Base-by-base conservation (phyloP, 2,797 vertebrate genomes). In the Chaetophractus vellerosus region DNA sequence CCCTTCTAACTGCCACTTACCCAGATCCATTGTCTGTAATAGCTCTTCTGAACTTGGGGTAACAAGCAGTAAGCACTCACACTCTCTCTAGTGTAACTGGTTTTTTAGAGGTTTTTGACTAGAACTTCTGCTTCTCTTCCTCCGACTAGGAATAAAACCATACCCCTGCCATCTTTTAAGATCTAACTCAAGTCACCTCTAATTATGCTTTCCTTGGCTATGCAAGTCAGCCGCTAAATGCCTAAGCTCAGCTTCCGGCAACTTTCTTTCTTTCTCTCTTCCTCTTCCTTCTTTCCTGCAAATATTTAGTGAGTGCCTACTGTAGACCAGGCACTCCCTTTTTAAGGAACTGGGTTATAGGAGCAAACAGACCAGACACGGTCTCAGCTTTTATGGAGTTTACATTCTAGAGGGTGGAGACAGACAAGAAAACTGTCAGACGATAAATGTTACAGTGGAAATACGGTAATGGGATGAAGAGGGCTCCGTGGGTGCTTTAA, bases 31-130 rank as follows among this genome's bases (percentile, higher is more conserved):
- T 33, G 28, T 38, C 16, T 1, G 1, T 59, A n/a, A n/a, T 18
- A 55, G 48, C 57, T 69, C 71, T 96, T 76, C 50, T 55, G 66
- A 90, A 69, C 15, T 24, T 38, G 18, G 50, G 18, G 9, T 71
- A 71, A 88, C 19, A 19, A 2, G 48, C 45, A 15, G 9, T 48
- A 10, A 61, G 16, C n/a, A n/a, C 9, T 74, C 38, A 36, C 0
- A 16, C 45, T 69, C 21, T 86, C 9, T 83, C 82, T 5, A 24
- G 45, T 50, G 31, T n/a, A 63, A 83, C 79, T 90, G 59, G 50
- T 63, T 93, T 31, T 71, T 94, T 36, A 63, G 36, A 79, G 45
- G 9, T 76, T 95, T 91, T 81, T n/a, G 26, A 86, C 71, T 84
- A 68, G 88, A 91, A 96, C 81, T 76, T 45, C 72, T 86, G 9